A percentile compares a stretch with the other conserved stretches of the same genome.
Conservation (phyloP, 2,888 invertebrate genomes). For the Leptopilina drosophilae region DNA sequence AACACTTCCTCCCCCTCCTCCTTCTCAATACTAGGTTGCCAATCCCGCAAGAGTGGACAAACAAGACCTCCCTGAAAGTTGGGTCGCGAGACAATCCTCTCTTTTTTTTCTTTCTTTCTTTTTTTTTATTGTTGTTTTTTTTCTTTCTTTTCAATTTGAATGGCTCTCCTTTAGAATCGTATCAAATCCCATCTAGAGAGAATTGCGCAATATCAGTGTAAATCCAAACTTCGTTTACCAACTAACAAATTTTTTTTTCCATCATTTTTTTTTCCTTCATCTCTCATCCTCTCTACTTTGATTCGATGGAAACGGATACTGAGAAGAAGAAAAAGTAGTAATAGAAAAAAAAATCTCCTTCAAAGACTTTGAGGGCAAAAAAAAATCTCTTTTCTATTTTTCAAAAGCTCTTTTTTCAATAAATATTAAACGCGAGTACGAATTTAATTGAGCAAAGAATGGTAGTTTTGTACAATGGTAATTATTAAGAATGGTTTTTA, state of each 20-base stretch:
- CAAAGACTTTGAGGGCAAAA: too few species aligned
- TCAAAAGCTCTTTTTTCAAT: too few species aligned
- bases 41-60: slow-evolving; percentile 8
- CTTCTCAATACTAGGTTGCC: too few species aligned
- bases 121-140: not conserved
- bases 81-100: slow-evolving; percentile 28
- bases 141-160: slow-evolving; percentile 10
- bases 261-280: not conserved
- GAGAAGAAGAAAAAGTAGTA: not conserved
- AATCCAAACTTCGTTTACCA: not conserved
- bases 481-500: too few species aligned
- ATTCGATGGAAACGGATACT: slow-evolving; percentile 3
- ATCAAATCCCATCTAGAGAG: slow-evolving; percentile 24
- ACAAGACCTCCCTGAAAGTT: slow-evolving; percentile 37
- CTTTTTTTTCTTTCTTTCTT: slow-evolving; percentile 11
- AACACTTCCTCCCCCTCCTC: slow-evolving; percentile 5
- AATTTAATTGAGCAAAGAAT: too few species aligned
- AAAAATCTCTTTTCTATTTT: too few species aligned
- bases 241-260: not conserved
- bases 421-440: too few species aligned
- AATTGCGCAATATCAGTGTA: slow-evolving; percentile 28
- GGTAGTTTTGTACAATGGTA: too few species aligned
- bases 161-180: slow-evolving; percentile 33
- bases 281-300: not conserved
- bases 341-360: too few species aligned